Base-by-base conservation (phyloP, 2,113 vertebrate genomes). In the Trogon surrucura region DNA sequence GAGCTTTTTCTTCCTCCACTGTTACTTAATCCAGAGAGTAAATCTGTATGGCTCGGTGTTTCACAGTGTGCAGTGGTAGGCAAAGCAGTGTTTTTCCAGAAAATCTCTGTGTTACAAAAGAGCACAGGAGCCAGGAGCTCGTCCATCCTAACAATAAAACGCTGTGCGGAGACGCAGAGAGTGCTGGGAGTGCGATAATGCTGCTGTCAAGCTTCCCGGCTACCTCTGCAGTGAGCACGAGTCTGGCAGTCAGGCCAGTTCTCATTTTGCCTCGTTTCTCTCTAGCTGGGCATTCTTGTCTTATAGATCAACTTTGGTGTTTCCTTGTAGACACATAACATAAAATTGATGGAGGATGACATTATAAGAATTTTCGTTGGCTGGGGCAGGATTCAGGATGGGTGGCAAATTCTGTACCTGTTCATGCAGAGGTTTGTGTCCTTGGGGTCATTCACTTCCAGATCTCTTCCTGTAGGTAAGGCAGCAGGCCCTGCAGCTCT, bases 251-350 rank as follows among this genome's bases (percentile, higher is more conserved):
- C 79, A 45, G 29, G 3, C 25, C 45, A 45, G 36, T 3, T 4
- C 47, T 85, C 18, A 1, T 4, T 2, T 20, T 38, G 26, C 50
- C 69, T 84, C 0, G 0, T 41, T 80, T 58, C 47, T 22, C 1
- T 13, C 66, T 78, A 17, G 30, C 62, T 62, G 61, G 61, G 27
- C 30, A 11, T 48, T 51, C 77, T 57, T 57, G 30, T 62, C 51
- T 66, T 65, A 11, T 18, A 13, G 69, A n/a, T 67, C 15, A 66
- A 50, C 78, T 36, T 38, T 5, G 7, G 25, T 65, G 23, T 89
- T 73, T 69, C 36, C 14, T 62, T 54, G 10, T 20, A 70, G 67
- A n/a, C 6, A 13, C 5, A 12, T 13, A 81, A 41, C 10, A 18
- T 48, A 45, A 60, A 48, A 48, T 26, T 9, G 64, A 65, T 1